Conservation (phyloP, 2,888 invertebrate species). For the Agapostemon virescens region DNA sequence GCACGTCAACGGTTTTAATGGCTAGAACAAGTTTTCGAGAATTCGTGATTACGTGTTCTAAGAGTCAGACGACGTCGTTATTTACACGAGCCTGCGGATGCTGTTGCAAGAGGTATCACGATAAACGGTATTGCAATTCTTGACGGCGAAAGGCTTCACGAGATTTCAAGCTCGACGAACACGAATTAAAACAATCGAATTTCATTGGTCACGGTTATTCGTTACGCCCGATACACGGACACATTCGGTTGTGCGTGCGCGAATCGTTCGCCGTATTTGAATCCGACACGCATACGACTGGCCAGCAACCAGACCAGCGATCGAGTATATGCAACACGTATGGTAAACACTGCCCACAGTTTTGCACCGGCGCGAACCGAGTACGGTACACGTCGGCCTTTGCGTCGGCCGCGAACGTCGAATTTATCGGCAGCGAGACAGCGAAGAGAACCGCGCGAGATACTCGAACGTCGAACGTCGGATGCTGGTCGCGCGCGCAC, state of each 20-base stretch:
- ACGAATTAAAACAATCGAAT: conserved; percentile 45
- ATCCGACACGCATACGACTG: conserved; percentile 39
- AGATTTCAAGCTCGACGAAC: conserved; percentile 7
- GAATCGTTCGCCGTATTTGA: background rate
- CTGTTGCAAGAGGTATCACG: conserved; percentile 39
- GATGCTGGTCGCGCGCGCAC: conserved; percentile 63
- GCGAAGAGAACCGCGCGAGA: conserved; percentile 47
- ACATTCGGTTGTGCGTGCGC: background rate
- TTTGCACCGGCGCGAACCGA: conserved; percentile 16
- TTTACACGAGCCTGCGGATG: conserved; percentile 31
- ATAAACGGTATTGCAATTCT: conserved; percentile 43
- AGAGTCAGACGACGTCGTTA: conserved; percentile 11
- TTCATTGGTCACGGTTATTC: conserved; percentile 33
- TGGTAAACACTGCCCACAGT: conserved; percentile 48
- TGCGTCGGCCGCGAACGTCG: conserved; percentile 19
- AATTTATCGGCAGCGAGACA: conserved; percentile 8
- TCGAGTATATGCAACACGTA: conserved; percentile 47
- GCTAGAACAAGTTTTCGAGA: background rate
- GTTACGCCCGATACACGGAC: conserved; percentile 7
- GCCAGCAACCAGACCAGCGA: conserved; percentile 6
- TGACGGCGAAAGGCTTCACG: conserved; percentile 8
- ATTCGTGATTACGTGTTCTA: conserved; percentile 25
- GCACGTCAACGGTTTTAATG: background rate
- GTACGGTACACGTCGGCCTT: background rate
- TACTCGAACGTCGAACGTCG: conserved; percentile 51